Evolutionary conservation across 1,140 invertebrate species (phyloP).

Genomic region (Nymphalis io): DNA sequence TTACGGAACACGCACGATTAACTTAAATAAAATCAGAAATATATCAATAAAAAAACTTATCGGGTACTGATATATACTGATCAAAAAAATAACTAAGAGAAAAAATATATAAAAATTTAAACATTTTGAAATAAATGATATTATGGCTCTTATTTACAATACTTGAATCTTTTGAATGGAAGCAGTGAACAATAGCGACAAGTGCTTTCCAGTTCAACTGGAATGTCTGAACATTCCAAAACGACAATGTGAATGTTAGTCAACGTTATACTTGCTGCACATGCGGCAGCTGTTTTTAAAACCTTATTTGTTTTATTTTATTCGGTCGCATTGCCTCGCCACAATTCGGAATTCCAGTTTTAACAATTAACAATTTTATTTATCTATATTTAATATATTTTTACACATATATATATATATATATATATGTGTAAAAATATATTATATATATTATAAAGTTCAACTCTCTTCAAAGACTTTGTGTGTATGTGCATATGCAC

Average conservation of each 20-base stretch:
- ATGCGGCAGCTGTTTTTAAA: slow-evolving; percentile 51
- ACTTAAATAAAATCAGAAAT: too few relatives aligned
- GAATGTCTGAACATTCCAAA: slow-evolving; percentile 48
- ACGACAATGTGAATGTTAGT: slow-evolving; percentile 47
- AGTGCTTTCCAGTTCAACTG: slow-evolving; percentile 38
- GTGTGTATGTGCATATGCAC: too few relatives aligned
- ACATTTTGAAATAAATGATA: slow-evolving; percentile 8
- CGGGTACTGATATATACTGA: too few relatives aligned
- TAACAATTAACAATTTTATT: slow-evolving; percentile 38
- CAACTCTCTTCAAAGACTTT: too few relatives aligned
- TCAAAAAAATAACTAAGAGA: too few relatives aligned
- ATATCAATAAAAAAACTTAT: too few relatives aligned
- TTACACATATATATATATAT: neutral
- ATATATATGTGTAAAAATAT: too few relatives aligned
- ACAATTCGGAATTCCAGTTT: slow-evolving; percentile 37
- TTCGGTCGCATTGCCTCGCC: slow-evolving; percentile 31
- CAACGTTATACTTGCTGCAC: slow-evolving; percentile 47
- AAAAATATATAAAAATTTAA: slow-evolving; percentile 3
- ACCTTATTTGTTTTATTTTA: slow-evolving; percentile 49
- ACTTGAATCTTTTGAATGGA: slow-evolving; percentile 34
- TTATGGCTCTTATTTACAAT: slow-evolving; percentile 19
- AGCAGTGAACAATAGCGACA: slow-evolving; percentile 40
- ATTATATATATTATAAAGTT: too few relatives aligned
- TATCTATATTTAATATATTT: slow-evolving; percentile 22
- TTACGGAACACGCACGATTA: too few relatives aligned